Evolutionary conservation across 2,888 invertebrate genomes (phyloP).

Genomic region (Perdita meconis): DNA sequence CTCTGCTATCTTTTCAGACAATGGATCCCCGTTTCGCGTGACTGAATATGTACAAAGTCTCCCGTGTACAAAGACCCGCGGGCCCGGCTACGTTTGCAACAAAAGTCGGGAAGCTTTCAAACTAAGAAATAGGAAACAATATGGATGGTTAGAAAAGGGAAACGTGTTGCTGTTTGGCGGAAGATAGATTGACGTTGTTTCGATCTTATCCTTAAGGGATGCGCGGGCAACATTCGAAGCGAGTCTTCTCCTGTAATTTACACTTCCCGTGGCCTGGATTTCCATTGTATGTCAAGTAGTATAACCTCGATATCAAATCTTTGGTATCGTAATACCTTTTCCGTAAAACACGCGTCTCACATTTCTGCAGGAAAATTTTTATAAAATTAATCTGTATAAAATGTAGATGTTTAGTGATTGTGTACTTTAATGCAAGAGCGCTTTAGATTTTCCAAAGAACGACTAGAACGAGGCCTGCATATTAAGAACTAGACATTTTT

Average conservation of each 20-base stretch:
- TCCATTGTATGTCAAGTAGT: constrained; percentile 6
- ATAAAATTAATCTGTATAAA: no score
- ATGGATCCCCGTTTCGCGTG: constrained; percentile 10
- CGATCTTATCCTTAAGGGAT: neutral
- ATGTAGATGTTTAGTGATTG: no score
- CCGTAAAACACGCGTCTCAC: no score
- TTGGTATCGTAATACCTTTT: no score
- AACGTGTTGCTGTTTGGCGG: neutral
- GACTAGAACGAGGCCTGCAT: no score
- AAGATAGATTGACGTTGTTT: constrained; percentile 1
- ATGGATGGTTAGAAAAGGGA: neutral
- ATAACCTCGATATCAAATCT: no score
- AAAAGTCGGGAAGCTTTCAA: neutral
- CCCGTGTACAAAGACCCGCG: neutral
- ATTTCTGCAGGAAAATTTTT: no score
- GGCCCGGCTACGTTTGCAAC: neutral
- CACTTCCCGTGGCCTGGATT: neutral
- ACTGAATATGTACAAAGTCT: constrained; percentile 39
- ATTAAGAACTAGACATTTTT: no score
- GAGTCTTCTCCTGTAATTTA: neutral
- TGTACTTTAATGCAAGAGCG: no score
- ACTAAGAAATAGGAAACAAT: neutral
- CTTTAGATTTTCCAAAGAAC: no score
- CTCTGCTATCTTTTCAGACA: constrained; percentile 14
- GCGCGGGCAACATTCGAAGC: constrained; percentile 1